Percentiles rank a stretch among this genome's conserved stretches.
Evolutionary conservation across 2,797 vertebrate genomes (phyloP).

Genomic region (Nyctalus aviator): DNA sequence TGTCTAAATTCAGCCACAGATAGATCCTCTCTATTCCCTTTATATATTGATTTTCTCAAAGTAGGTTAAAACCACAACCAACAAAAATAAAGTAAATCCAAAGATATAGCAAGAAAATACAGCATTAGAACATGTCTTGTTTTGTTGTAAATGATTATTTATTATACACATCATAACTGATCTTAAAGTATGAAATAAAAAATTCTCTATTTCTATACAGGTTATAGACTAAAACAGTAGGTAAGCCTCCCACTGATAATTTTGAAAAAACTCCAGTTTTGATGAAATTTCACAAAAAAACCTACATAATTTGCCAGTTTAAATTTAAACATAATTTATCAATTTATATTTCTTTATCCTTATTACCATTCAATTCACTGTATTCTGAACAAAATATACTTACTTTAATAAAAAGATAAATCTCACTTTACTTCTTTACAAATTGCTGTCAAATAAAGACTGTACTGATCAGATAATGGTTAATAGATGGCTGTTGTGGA

Average conservation of each 20-base stretch:
- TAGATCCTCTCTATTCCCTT: not conserved
- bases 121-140: not conserved
- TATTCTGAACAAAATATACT: not conserved
- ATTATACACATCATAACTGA: not conserved
- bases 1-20: slow-evolving; percentile 49
- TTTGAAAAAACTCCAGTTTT: slow-evolving; percentile 19
- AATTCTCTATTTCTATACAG: slow-evolving; percentile 47
- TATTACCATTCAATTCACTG: slow-evolving; percentile 44
- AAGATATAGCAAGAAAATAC: slow-evolving; percentile 30
- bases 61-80: slow-evolving; percentile 32
- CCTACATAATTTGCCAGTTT: slow-evolving; percentile 44
- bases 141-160: slow-evolving; percentile 5
- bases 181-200: slow-evolving; percentile 42
- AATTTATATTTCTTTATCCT: slow-evolving; percentile 39
- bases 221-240: slow-evolving; percentile 9
- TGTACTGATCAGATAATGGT: slow-evolving; percentile 80
- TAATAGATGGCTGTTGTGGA: slow-evolving; percentile 82
- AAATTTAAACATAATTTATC: slow-evolving; percentile 43
- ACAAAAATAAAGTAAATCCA: slow-evolving; percentile 4
- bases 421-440: slow-evolving; percentile 78
- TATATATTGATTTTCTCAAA: not conserved
- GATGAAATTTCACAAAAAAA: slow-evolving; percentile 53
- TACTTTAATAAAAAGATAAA: slow-evolving; percentile 78
- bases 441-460: slow-evolving; percentile 81
- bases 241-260: not conserved